These are phyloP conservation scores for Corvus hawaiiensis DNA, from an alignment of 2,113 vertebrate genomes.

Conservation along the genomic window DNA sequence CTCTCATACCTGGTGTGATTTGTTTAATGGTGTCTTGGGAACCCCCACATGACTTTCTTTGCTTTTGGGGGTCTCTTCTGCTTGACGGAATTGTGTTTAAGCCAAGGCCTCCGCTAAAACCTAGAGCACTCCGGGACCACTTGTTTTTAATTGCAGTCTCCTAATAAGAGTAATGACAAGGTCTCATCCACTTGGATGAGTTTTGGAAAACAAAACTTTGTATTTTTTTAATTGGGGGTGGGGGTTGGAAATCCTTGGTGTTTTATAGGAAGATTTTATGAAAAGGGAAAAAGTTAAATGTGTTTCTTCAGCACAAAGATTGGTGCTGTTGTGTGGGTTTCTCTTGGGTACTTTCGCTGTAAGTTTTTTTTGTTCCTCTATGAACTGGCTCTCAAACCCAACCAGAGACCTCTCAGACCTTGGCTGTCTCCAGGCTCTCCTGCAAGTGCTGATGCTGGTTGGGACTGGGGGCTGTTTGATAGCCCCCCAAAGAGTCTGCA, in stretches of 20 bases:
- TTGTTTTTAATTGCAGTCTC: background rate
- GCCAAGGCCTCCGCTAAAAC: background rate
- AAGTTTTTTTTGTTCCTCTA: background rate
- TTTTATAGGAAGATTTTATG: background rate
- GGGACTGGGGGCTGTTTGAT: background rate
- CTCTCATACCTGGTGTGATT: background rate
- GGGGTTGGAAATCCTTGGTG: background rate
- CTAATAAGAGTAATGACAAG: background rate
- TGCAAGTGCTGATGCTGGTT: background rate
- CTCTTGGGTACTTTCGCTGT: background rate
- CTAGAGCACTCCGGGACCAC: background rate
- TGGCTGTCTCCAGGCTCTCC: background rate
- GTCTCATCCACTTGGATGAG: background rate
- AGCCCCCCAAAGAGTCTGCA: background rate
- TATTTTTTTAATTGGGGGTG: fast-evolving
- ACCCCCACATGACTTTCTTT: fast-evolving
- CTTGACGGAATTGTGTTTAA: background rate
- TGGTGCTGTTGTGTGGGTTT: background rate
- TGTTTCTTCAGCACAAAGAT: background rate
- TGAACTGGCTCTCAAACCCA: background rate
- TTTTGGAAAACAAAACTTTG: background rate
- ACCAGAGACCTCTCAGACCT: background rate
- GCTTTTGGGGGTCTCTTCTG: background rate
- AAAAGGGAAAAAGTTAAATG: background rate
- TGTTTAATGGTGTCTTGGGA: background rate